These are phyloP conservation scores for Aricia artaxerxes DNA, from an alignment of 2,888 invertebrate species.

Conservation along the genomic window DNA sequence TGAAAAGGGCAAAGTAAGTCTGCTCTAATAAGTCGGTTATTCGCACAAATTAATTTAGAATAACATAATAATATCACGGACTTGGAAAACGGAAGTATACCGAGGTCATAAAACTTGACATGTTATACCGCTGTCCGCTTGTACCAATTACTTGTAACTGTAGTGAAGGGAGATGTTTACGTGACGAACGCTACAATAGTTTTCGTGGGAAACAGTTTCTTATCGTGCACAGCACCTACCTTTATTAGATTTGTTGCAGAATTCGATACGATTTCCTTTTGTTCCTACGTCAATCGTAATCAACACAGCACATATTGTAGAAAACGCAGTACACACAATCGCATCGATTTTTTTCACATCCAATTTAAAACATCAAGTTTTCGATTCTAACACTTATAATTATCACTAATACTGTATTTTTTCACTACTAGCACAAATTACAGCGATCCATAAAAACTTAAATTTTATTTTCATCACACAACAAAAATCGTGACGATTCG, in stretches of 20 bases:
- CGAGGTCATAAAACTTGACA: slow-evolving; percentile 57
- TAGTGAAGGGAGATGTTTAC: slow-evolving; percentile 61
- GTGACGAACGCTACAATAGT: slow-evolving; percentile 33
- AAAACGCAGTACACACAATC: slow-evolving; percentile 56
- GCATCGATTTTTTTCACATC: slow-evolving; percentile 57
- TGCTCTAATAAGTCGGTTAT: background rate
- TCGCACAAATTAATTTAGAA: background rate
- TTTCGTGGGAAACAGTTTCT: slow-evolving; percentile 8
- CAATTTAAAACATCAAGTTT: slow-evolving; percentile 50
- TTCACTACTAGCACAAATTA: slow-evolving; percentile 47
- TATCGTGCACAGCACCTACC: background rate
- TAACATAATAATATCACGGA: background rate
- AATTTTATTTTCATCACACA: slow-evolving; percentile 47
- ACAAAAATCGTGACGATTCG: slow-evolving; percentile 48
- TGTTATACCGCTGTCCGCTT: slow-evolving; percentile 47
- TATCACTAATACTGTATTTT: slow-evolving; percentile 49
- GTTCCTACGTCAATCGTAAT: slow-evolving; percentile 73
- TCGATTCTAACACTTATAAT: slow-evolving; percentile 47
- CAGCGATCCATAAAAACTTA: slow-evolving; percentile 26
- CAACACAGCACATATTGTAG: slow-evolving; percentile 74
- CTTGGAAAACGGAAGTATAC: slow-evolving; percentile 34
- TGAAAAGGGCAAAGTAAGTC: background rate
- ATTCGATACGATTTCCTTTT: slow-evolving; percentile 64
- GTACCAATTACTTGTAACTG: slow-evolving; percentile 42
- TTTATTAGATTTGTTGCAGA: slow-evolving; percentile 4